Evolutionary conservation across 1,140 invertebrate species (phyloP), one percentile per base, ranked within the genome.

Genomic region (Lysiphlebus fabarum): DNA sequence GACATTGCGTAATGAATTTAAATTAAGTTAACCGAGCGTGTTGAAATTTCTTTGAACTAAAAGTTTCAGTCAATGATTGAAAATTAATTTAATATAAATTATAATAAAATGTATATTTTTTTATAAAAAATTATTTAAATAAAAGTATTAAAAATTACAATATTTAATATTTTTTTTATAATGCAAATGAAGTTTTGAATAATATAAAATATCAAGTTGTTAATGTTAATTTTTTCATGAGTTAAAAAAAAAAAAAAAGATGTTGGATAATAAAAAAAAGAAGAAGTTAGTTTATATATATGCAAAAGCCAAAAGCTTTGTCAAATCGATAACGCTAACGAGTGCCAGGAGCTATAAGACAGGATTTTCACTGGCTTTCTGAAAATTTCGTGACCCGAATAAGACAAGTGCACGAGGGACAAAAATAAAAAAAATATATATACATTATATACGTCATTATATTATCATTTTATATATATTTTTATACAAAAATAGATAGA

Each of bases 301-400:
- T 41, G 26, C 9, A 6, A 37, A 34, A 26, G 33, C n/a, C n/a
- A 50, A 40, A 44, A 61, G 14, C 44, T 3, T 37, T 26, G 45
- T 41, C 38, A 42, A 64, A 59, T 64, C 62, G 62, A 61, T 61
- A 60, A 49, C 56, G 41, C 51, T 64, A 61, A 64, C 53, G 62
- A 64, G 61, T 62, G 56, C 40, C 47, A 36, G 14, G 34, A 47
- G 50, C 40, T 26, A 26, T 49, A 44, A 54, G 44, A 14, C 53
- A 43, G 62, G 50, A 61, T 63, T 58, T 63, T 37, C 53, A 47
- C 14, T 40, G 54, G 58, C 58, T 63, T 60, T 59, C 49, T 53
- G 38, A 36, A 53, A 55, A 42, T 56, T 58, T 58, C 62, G 62
- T 61, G 62, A 64, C 56, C 47, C 40, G 62, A 61, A 58, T 61